phyloP scores from a whole-genome alignment of 2,113 vertebrate genomes.

The Erythrocercus mccallii region DNA sequence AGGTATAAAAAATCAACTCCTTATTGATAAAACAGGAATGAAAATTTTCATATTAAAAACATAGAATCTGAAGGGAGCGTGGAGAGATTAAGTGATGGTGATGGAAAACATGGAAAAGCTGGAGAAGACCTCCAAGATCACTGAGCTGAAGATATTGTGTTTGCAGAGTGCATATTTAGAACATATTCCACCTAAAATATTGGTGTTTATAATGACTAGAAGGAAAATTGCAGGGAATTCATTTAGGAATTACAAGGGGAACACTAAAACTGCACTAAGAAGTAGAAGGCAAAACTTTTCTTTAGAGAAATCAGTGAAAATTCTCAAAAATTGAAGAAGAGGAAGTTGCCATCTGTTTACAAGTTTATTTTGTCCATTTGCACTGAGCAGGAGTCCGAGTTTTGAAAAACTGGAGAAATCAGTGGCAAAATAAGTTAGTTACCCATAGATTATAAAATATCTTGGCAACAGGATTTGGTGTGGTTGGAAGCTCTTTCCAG shows the following conservation, averaged over 20 bases:
- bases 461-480: background rate
- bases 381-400: background rate
- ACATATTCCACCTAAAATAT: background rate
- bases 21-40: background rate
- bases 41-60: background rate
- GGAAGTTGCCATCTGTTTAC: background rate
- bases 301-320: background rate
- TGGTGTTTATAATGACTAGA: background rate
- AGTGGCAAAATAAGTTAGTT: background rate
- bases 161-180: background rate
- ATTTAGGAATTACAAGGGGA: background rate
- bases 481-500: background rate
- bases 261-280: background rate
- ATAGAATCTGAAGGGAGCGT: rapidly evolving
- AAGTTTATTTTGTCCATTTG: background rate
- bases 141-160: rapidly evolving
- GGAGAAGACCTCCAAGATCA: background rate
- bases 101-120: background rate
- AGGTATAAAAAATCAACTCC: background rate
- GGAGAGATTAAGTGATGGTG: background rate
- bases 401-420: background rate
- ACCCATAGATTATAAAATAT: background rate
- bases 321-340: background rate
- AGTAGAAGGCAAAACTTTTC: background rate
- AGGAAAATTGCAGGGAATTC: background rate